Evolutionary conservation across 2,888 invertebrate genomes (phyloP).

Genomic region (Myathropa florea): DNA sequence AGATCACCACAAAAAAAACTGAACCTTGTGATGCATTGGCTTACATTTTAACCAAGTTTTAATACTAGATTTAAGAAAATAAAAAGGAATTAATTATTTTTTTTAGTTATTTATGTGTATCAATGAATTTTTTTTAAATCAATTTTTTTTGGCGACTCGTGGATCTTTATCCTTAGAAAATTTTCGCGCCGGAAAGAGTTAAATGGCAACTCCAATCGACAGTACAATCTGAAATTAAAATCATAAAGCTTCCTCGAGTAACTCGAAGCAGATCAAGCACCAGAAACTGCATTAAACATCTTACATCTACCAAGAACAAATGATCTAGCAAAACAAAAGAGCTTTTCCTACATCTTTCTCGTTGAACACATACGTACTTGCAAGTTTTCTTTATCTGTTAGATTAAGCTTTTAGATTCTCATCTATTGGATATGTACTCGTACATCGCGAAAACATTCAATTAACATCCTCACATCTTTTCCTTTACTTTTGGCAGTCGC

Average conservation of each 20-base stretch:
- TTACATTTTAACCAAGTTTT: too few species aligned
- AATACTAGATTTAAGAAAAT: too few species aligned
- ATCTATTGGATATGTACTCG: constrained; percentile 42
- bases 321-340: constrained; percentile 32
- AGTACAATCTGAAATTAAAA: constrained; percentile 12
- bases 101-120: too few species aligned
- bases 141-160: too few species aligned
- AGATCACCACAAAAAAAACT: too few species aligned
- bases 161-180: too few species aligned
- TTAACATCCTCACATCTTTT: constrained; percentile 58
- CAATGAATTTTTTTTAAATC: too few species aligned
- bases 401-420: constrained; percentile 46
- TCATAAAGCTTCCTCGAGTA: constrained; percentile 11
- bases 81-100: too few species aligned
- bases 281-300: constrained; percentile 19
- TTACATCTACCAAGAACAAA: constrained; percentile 11
- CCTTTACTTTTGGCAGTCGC: constrained; percentile 44
- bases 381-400: constrained; percentile 40
- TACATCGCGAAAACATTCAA: constrained; percentile 43
- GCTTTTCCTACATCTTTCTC: constrained; percentile 36
- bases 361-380: constrained; percentile 29
- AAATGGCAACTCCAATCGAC: neutral
- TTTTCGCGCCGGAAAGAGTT: too few species aligned
- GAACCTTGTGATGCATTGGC: too few species aligned
- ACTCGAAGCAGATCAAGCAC: constrained; percentile 6